Conservation (phyloP, 2,797 vertebrate genomes). For the Graptemys geographica region DNA sequence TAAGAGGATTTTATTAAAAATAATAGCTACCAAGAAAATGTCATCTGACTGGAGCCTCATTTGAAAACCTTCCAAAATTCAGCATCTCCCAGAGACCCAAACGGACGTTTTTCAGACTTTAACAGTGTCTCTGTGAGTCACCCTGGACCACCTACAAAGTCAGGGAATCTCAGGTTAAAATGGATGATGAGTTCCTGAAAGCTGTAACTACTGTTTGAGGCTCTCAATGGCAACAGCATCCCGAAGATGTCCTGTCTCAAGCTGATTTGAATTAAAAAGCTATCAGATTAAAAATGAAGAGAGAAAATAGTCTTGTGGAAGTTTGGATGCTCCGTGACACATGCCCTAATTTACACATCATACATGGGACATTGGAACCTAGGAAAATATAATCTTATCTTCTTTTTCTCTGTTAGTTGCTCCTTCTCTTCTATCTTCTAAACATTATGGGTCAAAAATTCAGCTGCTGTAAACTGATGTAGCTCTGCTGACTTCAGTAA, state of each 20-base stretch:
- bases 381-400: not conserved
- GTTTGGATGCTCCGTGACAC: not conserved
- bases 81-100: not conserved
- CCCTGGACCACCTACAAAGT: not conserved
- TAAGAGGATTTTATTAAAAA: not conserved
- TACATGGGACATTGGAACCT: not conserved
- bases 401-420: not conserved
- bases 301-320: not conserved
- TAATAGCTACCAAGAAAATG: not conserved
- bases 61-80: not conserved
- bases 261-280: not conserved
- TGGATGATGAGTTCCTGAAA: not conserved
- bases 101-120: not conserved
- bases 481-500: not conserved
- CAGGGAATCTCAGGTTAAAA: constrained; percentile 7
- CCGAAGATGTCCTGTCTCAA: not conserved
- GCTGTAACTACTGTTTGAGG: not conserved
- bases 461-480: not conserved
- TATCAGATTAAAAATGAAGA: not conserved
- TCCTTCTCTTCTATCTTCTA: not conserved
- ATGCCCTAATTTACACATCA: not conserved
- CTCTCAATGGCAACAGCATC: not conserved
- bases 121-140: not conserved
- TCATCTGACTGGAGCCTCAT: not conserved
- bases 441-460: not conserved